Percentiles rank a stretch among this genome's conserved stretches.
phyloP scores from a whole-genome alignment of 2,113 vertebrate genomes.

The Perca schrenkii region DNA sequence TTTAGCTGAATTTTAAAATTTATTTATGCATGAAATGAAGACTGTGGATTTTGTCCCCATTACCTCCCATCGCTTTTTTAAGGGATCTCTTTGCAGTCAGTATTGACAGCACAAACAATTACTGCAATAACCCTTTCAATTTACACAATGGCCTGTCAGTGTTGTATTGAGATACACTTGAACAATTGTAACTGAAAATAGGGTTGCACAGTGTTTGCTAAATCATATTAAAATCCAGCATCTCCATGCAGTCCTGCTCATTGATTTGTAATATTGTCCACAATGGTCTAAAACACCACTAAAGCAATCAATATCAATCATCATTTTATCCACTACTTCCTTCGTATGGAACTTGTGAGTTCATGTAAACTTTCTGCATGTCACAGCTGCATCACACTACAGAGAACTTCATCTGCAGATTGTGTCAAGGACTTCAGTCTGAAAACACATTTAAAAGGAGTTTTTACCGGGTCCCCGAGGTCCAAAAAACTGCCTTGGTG shows the following conservation, averaged over 20 bases:
- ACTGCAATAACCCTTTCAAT: not conserved
- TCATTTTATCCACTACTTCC: not conserved
- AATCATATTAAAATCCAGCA: not conserved
- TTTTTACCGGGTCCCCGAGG: not conserved
- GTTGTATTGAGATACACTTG: not conserved
- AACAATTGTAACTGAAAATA: not conserved
- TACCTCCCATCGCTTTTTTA: too few species aligned
- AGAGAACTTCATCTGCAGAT: not conserved
- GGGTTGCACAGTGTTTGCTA: not conserved
- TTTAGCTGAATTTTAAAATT: too few species aligned
- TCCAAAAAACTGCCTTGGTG: too few species aligned
- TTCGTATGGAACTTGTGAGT: not conserved
- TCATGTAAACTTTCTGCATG: not conserved
- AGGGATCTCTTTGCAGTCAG: too few species aligned
- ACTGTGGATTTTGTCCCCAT: too few species aligned
- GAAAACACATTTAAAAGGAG: not conserved
- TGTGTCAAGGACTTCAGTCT: not conserved
- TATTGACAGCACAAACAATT: not conserved
- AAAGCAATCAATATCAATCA: not conserved
- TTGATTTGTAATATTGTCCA: not conserved
- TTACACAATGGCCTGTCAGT: not conserved
- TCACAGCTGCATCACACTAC: not conserved
- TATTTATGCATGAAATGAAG: too few species aligned
- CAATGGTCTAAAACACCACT: not conserved
- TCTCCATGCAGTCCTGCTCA: not conserved